Conservation (phyloP, 2,888 invertebrate species). For the Aphidoletes aphidimyza region DNA sequence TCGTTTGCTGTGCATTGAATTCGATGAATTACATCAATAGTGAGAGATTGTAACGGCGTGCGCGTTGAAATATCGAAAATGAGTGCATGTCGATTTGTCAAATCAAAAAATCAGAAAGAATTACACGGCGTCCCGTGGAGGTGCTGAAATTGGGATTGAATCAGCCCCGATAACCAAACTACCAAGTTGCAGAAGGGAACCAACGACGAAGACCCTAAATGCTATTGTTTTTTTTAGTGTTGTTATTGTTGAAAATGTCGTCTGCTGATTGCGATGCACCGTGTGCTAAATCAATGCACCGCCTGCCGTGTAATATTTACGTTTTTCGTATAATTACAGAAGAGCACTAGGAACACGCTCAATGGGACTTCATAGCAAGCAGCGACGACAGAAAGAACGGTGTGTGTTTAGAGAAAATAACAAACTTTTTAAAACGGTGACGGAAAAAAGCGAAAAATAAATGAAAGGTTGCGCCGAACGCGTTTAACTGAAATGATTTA, state of each 20-base stretch:
- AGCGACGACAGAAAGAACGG: background rate
- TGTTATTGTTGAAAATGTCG: constrained; percentile 43
- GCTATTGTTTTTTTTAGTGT: background rate
- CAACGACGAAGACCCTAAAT: background rate
- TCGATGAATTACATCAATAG: background rate
- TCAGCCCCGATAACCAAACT: background rate
- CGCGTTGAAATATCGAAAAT: constrained; percentile 17
- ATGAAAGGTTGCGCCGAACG: background rate
- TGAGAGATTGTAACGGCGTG: background rate
- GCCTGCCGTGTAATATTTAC: constrained; percentile 54
- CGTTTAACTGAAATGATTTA: constrained; percentile 50
- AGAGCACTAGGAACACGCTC: constrained; percentile 19
- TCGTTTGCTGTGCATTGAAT: background rate
- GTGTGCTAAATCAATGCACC: constrained; percentile 49
- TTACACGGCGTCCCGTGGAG: constrained; percentile 51
- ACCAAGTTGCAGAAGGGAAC: background rate
- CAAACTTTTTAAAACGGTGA: background rate
- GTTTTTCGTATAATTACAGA: constrained; percentile 43
- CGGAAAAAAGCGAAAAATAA: background rate
- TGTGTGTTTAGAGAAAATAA: constrained; percentile 1
- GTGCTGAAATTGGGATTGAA: constrained; percentile 41
- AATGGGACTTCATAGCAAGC: background rate
- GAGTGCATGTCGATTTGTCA: constrained; percentile 51
- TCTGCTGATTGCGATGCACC: constrained; percentile 5
- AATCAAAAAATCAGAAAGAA: constrained; percentile 54